A percentile compares a stretch with the other conserved stretches of the same genome.
These are phyloP conservation scores for Varanus komodoensis DNA, from an alignment of 2,113 vertebrate genomes.

Conservation along the genomic window DNA sequence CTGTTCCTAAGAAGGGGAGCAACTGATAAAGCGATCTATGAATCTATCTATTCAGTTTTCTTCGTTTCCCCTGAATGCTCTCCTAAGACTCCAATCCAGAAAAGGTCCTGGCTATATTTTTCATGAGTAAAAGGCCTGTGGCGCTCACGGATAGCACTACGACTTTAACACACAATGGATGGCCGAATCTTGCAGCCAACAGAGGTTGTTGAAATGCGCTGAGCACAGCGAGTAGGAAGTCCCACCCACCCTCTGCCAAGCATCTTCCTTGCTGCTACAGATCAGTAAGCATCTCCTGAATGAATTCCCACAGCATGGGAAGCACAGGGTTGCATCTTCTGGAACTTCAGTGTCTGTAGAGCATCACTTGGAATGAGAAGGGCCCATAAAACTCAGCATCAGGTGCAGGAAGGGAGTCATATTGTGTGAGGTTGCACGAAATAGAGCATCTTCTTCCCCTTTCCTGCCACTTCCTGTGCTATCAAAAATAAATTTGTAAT, in stretches of 20 bases:
- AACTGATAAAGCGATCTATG: no score
- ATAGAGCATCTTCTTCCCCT: constrained; percentile 26
- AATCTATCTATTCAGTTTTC: neutral
- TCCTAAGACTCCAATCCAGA: neutral
- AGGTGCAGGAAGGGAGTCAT: neutral
- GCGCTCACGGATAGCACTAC: accelerated
- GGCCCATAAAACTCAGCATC: constrained; percentile 31
- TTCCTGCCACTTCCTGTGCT: constrained; percentile 7
- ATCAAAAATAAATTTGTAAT: constrained; percentile 32
- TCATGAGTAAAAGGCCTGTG: neutral
- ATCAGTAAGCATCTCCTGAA: constrained; percentile 34
- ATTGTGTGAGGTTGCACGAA: no score
- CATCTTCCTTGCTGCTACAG: accelerated
- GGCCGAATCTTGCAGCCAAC: neutral
- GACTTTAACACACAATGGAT: neutral
- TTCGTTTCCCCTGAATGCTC: neutral
- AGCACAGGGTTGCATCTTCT: neutral
- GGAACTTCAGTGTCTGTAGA: constrained; percentile 3
- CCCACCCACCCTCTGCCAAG: neutral
- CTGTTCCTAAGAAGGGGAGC: neutral
- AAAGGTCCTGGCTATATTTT: neutral
- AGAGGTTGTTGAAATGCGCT: accelerated
- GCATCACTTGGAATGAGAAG: constrained; percentile 21
- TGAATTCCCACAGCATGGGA: neutral
- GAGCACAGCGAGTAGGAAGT: neutral